Base-by-base conservation (phyloP, 2,888 invertebrate species). In the Amblyjoppa fuscipennis region DNA sequence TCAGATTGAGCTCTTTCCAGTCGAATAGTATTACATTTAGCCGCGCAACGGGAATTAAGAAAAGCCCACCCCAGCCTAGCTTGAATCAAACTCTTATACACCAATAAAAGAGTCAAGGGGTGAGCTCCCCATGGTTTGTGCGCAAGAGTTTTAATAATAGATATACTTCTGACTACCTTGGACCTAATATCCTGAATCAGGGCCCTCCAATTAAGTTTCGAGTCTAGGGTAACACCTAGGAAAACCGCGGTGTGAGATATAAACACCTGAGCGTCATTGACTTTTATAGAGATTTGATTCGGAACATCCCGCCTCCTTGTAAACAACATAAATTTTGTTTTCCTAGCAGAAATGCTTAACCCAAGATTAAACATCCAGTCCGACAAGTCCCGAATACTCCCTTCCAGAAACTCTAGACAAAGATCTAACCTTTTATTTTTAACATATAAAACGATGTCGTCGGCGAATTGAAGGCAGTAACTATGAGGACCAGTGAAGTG, bases 11-110 rank as follows among this genome's bases (percentile, higher is more conserved):
- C n/a, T 25, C 20, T 41, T 3, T 68, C 68, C 0, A 68, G 20
- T 20, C 20, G 20, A 20, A 11, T 1, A 2, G 3, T 6, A 20
- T 13, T 13, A 53, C 1, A 0, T 20, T 6, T 41, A 0, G 45
- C n/a, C 0, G 81, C 59, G 2, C 53, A 64, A 16, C 16, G 38
- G 3, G 75, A 28, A 2, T 25, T 28, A 0, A 45, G 5, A 1
- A 28, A 20, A 7, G 68, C 68, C 78, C 78, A 78, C 9, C 73
- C 68, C 0, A 73, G 3, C 9, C 66, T 73, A 0, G 56, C 56
- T 9, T 56, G 16, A 0, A 83, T 68, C 6, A 83, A 38, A n/a
- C 78, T 69, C 34, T 74, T 78, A 16, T 83, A 83, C 0, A 83
- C 59, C 11, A n/a, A 49, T 6, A 73, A 11, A 3, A 68, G 7